Evolutionary conservation across 2,797 vertebrate species (phyloP), one percentile per base, ranked within the genome.

Genomic region (Myripristis jacobus): DNA sequence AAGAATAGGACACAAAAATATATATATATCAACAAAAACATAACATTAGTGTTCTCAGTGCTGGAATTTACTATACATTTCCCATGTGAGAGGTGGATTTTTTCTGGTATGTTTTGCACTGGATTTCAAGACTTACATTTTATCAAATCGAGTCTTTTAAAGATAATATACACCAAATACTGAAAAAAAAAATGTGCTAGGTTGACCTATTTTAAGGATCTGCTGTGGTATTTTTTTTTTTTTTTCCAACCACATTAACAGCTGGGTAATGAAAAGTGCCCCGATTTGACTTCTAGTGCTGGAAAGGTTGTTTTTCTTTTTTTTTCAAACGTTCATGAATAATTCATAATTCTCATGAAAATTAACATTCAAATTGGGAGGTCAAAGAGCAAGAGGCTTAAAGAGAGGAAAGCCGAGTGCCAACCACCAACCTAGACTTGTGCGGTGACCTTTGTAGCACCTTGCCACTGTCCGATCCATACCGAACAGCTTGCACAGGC

Each of bases 1-100:
- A 75, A 66, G 51, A 51, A 70, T 53, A 79, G 44, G 29, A 73
- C 56, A 73, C n/a, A 24, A 31, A 16, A 18, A 55, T 48, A 61
- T 16, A n/a, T n/a, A n/a, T 52, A 70, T 36, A 77, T 62, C 62
- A 79, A 62, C 50, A 80, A 61, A 38, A 80, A 76, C 25, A 21
- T 38, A 69, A 50, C 64, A 75, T 71, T 25, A 47, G 66, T 50
- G 53, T 75, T 64, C 46, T 92, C 85, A 91, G 89, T 85, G 87
- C 89, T 88, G 74, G 21, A 79, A 70, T 76, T 57, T 44, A 73
- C 58, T 61, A 70, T 66, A 81, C 60, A 84, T 56, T 57, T 57
- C 46, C 70, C 44, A 65, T 73, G 59, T 73, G 75, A 77, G 59
- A 75, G 67, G 81, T 48, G 65, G 56, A 69, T 59, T 34, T 54